Conservation (phyloP, 2,888 invertebrate genomes). For the Chrysolina oricalcia region DNA sequence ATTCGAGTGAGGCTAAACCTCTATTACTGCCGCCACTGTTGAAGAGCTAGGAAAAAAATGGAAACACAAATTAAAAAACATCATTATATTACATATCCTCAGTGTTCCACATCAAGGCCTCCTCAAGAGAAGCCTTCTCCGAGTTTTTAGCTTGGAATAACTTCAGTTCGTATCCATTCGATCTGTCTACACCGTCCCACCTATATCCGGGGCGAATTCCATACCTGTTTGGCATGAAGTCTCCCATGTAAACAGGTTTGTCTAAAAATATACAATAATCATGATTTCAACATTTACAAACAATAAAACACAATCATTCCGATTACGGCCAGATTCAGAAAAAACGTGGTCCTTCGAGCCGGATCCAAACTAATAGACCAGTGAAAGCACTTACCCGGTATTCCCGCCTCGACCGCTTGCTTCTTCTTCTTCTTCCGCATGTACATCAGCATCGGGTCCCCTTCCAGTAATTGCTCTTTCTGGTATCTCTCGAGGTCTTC, state of each 20-base stretch:
- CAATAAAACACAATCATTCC: background rate
- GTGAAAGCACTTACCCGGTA: slow-evolving; percentile 58
- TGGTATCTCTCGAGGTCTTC: slow-evolving; percentile 88
- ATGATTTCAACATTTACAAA: slow-evolving; percentile 10
- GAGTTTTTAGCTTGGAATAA: slow-evolving; percentile 87
- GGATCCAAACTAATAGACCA: background rate
- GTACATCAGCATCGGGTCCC: slow-evolving; percentile 96
- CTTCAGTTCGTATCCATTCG: slow-evolving; percentile 95
- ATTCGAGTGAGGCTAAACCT: too few relatives aligned
- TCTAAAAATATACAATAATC: slow-evolving; percentile 68
- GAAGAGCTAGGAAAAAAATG: too few relatives aligned
- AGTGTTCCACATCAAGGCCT: slow-evolving; percentile 94
- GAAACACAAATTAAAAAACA: background rate
- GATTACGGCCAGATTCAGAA: background rate
- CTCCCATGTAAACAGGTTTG: slow-evolving; percentile 86
- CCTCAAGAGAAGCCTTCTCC: slow-evolving; percentile 84
- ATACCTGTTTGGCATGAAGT: slow-evolving; percentile 93
- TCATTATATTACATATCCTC: slow-evolving; percentile 85
- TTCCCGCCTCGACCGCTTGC: slow-evolving; percentile 75
- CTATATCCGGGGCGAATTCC: slow-evolving; percentile 93
- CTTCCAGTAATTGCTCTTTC: slow-evolving; percentile 83
- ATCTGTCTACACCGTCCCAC: slow-evolving; percentile 99
- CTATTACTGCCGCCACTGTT: too few relatives aligned
- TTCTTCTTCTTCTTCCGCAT: slow-evolving; percentile 82
- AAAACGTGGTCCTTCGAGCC: background rate